Base-by-base conservation (phyloP, 2,888 invertebrate species). In the Tipula confusa region DNA sequence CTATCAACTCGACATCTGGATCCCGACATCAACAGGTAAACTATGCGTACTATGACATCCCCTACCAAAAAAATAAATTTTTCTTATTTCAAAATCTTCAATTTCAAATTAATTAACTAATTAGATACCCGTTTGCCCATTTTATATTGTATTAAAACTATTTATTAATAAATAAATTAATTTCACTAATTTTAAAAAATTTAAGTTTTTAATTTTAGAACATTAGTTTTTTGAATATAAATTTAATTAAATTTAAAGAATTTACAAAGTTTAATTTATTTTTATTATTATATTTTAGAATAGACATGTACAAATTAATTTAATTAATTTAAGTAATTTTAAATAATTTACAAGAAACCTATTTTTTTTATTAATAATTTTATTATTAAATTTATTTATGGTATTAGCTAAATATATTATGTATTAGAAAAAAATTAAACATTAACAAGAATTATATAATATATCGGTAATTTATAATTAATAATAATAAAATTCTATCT, bases 291-390 rank as follows among this genome's bases (percentile, higher is more conserved):
- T 43, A 43, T 43, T 15, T 18, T 64, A 64, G 64, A 64, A 64
- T 64, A 64, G 64, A 64, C 64, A 64, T 64, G 64, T 64, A 64
- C 64, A 64, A 64, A 64, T 64, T 64, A 24, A 64, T 64, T 64
- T 64, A n/a, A n/a, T n/a, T 48, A 48, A 48, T 48, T 48, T 64
- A 64, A 18, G 64, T 64, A 64, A 64, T 64, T 64, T n/a, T 64
- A 64, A 64, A 64, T 13, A 64, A 64, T 64, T 64, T 64, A 64
- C 64, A 64, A 64, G 64, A 64, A 64, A 64, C 64, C 64, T 64
- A 64, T 64, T 64, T 64, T 64, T 64, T 64, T 24, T 64, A 38
- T 64, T 43, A 24, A 64, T 64, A n/a, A n/a, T n/a, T n/a, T n/a
- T n/a, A n/a, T n/a, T n/a, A n/a, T n/a, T n/a, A n/a, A n/a, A n/a